phyloP scores from a whole-genome alignment of 2,888 invertebrate species.

The Agrenia bidenticulata region DNA sequence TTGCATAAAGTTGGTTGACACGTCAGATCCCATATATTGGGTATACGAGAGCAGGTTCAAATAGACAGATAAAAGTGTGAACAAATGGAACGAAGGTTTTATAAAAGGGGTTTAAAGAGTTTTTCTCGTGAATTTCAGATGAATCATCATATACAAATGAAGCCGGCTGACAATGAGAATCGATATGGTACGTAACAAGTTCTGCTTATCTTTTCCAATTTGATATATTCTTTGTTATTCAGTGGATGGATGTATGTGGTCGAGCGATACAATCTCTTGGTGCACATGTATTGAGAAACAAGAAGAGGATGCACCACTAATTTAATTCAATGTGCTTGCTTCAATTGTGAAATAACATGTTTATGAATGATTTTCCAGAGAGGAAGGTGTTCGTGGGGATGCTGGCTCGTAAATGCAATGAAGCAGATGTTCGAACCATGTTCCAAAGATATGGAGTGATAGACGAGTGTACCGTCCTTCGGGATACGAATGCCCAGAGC shows the following conservation, averaged over 20 bases:
- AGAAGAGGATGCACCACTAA: too few species aligned
- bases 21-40: neutral
- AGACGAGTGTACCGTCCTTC: slow-evolving; percentile 96
- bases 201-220: neutral
- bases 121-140: slow-evolving; percentile 71
- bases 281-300: too few species aligned
- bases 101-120: neutral
- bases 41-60: neutral
- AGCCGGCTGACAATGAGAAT: slow-evolving; percentile 99
- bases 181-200: slow-evolving; percentile 77
- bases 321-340: too few species aligned
- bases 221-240: neutral
- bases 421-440: slow-evolving; percentile 90
- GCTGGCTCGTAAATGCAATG: slow-evolving; percentile 93
- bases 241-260: neutral
- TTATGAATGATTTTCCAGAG: slow-evolving; percentile 68
- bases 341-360: too few species aligned
- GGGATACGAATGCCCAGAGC: slow-evolving; percentile 93
- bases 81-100: neutral
- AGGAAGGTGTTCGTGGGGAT: slow-evolving; percentile 98
- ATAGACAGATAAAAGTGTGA: neutral
- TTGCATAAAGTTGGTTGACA: neutral
- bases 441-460: slow-evolving; percentile 71
- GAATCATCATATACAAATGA: slow-evolving; percentile 99
- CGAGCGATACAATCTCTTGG: neutral